A percentile compares a stretch with the other conserved stretches of the same genome.
These are phyloP conservation scores for Sitophilus oryzae DNA, from an alignment of 1,140 invertebrate species.

Conservation along the genomic window DNA sequence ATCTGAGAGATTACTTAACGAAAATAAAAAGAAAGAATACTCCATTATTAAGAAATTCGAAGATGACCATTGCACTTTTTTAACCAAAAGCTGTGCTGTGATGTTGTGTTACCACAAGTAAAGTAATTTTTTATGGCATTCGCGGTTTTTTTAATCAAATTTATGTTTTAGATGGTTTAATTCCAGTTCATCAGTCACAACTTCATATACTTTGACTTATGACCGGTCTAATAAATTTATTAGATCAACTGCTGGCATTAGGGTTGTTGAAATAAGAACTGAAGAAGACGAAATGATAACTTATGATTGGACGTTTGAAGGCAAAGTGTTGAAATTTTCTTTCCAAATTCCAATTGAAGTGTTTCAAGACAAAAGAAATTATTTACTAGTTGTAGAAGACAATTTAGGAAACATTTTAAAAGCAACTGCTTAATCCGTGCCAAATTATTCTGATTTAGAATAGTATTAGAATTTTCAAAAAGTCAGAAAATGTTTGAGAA, in stretches of 20 bases:
- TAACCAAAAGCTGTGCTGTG: constrained; percentile 61
- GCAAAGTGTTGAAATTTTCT: constrained; percentile 49
- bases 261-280: constrained; percentile 63
- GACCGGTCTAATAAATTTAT: constrained; percentile 53
- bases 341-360: constrained; percentile 49
- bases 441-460: too few relatives aligned
- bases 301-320: constrained; percentile 61
- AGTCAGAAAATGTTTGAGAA: too few relatives aligned
- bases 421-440: constrained; percentile 7
- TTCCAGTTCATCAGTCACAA: constrained; percentile 45
- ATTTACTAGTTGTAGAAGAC: constrained; percentile 51
- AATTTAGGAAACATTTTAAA: constrained; percentile 53
- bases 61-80: constrained; percentile 51
- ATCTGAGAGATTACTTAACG: constrained; percentile 50
- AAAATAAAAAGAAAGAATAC: constrained; percentile 48
- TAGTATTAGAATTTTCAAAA: too few relatives aligned
- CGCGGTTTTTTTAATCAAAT: too few relatives aligned
- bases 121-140: too few relatives aligned
- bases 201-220: constrained; percentile 51
- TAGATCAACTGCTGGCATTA: constrained; percentile 57
- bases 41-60: constrained; percentile 43
- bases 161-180: constrained; percentile 48
- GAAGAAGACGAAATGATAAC: constrained; percentile 56
- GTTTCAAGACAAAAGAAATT: constrained; percentile 45
- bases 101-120: constrained; percentile 60